Evolutionary conservation across 1,140 invertebrate species (phyloP).

Genomic region (Eupristina koningsbergeri): DNA sequence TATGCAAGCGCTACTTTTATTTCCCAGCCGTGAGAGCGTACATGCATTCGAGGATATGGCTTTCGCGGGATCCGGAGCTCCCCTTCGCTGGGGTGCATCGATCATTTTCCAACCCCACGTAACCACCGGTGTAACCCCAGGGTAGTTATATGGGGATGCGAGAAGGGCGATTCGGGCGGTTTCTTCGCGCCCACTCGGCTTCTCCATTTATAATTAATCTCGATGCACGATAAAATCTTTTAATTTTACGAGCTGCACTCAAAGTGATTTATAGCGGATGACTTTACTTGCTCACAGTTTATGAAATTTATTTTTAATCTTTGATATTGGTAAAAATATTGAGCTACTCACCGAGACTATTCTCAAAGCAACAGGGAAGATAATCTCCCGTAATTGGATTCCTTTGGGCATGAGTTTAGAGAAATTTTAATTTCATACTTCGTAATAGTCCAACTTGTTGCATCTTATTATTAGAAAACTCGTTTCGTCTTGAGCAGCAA

Average conservation of each 20-base stretch:
- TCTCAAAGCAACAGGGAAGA: neutral
- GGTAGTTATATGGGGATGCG: too few relatives aligned
- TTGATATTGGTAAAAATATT: neutral
- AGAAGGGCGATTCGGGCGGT: too few relatives aligned
- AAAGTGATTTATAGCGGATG: neutral
- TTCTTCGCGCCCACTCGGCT: too few relatives aligned
- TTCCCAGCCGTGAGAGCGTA: conserved; percentile 48
- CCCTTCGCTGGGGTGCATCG: too few relatives aligned
- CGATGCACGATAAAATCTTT: neutral
- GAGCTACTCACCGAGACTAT: neutral
- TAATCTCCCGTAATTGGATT: neutral
- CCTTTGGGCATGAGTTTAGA: neutral
- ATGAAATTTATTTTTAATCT: neutral
- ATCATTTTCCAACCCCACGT: too few relatives aligned
- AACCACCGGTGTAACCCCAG: too few relatives aligned
- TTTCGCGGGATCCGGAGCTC: neutral
- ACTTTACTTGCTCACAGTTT: neutral
- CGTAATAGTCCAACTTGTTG: too few relatives aligned
- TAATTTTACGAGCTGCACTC: neutral
- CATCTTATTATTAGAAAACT: too few relatives aligned
- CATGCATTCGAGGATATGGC: conserved; percentile 50
- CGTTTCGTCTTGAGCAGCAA: too few relatives aligned
- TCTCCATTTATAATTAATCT: neutral
- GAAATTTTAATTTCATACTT: neutral
- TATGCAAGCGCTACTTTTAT: conserved; percentile 60